Conservation (phyloP, 2,113 vertebrate species). For the Odocoileus virginianus region DNA sequence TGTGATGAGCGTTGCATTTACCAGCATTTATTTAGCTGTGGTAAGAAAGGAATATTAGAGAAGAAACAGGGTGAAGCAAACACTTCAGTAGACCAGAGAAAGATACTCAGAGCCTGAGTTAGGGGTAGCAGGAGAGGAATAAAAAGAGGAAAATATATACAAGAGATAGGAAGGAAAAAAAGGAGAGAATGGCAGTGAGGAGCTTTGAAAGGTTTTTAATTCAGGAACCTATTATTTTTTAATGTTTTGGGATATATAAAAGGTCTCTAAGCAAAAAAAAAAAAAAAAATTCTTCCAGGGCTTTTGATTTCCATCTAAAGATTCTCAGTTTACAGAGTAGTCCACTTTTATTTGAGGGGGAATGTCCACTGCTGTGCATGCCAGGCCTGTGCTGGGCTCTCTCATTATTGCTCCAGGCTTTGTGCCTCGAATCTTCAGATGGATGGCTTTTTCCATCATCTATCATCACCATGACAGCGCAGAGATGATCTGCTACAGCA, state of each 20-base stretch:
- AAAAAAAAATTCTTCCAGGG: background rate
- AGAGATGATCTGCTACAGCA: constrained; percentile 73
- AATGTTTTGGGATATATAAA: constrained; percentile 64
- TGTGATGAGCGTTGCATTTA: background rate
- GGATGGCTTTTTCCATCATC: constrained; percentile 75
- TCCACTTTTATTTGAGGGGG: background rate
- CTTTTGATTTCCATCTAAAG: background rate
- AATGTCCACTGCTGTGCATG: background rate
- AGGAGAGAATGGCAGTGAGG: constrained; percentile 10
- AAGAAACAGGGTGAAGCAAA: background rate
- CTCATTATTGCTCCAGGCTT: constrained; percentile 60
- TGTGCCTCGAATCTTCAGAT: constrained; percentile 55
- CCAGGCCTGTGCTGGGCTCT: background rate
- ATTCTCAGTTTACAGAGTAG: constrained; percentile 20
- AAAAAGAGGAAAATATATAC: background rate
- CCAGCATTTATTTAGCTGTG: background rate
- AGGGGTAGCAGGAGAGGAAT: background rate
- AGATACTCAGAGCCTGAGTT: background rate
- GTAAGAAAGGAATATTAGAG: background rate
- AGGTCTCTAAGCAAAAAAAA: constrained; percentile 42
- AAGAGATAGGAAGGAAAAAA: background rate
- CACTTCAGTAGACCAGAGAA: background rate
- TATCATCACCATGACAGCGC: constrained; percentile 75
- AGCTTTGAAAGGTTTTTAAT: constrained; percentile 62
- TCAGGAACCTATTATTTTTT: constrained; percentile 55